Base-by-base conservation (phyloP, 2,888 invertebrate genomes). In the Cactoblastis cactorum region DNA sequence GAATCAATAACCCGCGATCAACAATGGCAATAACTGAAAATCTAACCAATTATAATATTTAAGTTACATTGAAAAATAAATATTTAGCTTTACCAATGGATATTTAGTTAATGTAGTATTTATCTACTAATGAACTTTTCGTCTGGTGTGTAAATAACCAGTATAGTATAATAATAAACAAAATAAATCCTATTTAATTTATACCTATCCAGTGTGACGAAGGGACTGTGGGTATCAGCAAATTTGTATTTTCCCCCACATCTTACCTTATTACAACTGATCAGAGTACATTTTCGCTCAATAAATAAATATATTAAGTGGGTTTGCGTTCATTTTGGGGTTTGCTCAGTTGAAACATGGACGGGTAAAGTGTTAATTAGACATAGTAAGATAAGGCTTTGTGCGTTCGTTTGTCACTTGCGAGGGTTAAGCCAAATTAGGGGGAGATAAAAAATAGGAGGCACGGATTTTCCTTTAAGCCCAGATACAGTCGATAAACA, bases 351-450 rank as follows among this genome's bases (percentile, higher is more conserved):
- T 62, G 47, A 45, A 58, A 63, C 52, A 52, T 52, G 57, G 57
- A 56, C 50, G 55, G 59, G 57, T 59, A 62, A 64, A 63, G 68
- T 68, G 71, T 67, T 70, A 70, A 71, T 70, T 67, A 69, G 61
- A 57, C 38, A 48, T 28, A 48, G 38, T 38, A 53, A 74, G 74
- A 76, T 77, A 76, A 74, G 67, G 65, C 45, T 22, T 55, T 53
- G 41, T 53, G 53, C 57, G n/a, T 48, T 38, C 38, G 32, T 38
- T 48, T 28, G 48, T 48, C 38, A 38, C 38, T 35, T 35, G 19
- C 35, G 14, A 47, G 19, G 46, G 46, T 35, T 47, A 47, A 47
- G 43, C 43, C 43, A 24, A 28, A 43, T 43, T 43, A 43, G 41
- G 14, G 41, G 41, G 9, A 41, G 41, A 41, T 24, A 41, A 41